Base-by-base conservation (phyloP, 2,888 invertebrate species). In the Hemaris fuciformis region DNA sequence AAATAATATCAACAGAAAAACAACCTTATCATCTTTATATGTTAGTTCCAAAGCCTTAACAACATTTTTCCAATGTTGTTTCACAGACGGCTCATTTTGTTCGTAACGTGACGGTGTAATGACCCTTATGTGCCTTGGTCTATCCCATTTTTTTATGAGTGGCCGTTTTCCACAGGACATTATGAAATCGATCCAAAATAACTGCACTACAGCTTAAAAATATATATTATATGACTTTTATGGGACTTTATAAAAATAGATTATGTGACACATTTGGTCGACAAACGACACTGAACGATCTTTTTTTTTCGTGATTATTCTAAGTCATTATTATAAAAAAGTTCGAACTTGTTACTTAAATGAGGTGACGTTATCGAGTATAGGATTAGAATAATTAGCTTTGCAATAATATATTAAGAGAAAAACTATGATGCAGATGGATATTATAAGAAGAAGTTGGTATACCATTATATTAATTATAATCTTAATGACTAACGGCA, bases 1-100 rank as follows among this genome's bases (percentile, higher is more conserved):
- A n/a, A n/a, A n/a, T n/a, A n/a, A 43, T 22, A 43, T 20, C 10
- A 18, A 22, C 61, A 25, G 8, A 41, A 20, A 27, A 34, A 57
- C 56, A 66, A 90, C 91, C 83, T 87, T 80, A 62, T 91, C 91
- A 78, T 91, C 92, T 75, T 89, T 86, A 64, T 90, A 91, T 18
- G 84, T 85, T 23, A 85, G 64, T 68, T 91, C 92, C 71, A 91
- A 71, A 53, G 82, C 81, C n/a, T 68, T 73, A 13, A 88, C 69
- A 15, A 90, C 89, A 64, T 87, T 87, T 62, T 72, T 84, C 91
- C 92, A 92, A 64, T 92, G 91, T 42, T 74, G 69, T 76, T 89
- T 92, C 2, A 91, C 91, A 1, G 88, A 87, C 0, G 79, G 81
- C 67, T 90, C 91, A 57, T 87, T 91, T 65, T 89, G 79, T 66